phyloP scores from a whole-genome alignment of 1,140 invertebrate genomes.

The Trichonephila clavipes region DNA sequence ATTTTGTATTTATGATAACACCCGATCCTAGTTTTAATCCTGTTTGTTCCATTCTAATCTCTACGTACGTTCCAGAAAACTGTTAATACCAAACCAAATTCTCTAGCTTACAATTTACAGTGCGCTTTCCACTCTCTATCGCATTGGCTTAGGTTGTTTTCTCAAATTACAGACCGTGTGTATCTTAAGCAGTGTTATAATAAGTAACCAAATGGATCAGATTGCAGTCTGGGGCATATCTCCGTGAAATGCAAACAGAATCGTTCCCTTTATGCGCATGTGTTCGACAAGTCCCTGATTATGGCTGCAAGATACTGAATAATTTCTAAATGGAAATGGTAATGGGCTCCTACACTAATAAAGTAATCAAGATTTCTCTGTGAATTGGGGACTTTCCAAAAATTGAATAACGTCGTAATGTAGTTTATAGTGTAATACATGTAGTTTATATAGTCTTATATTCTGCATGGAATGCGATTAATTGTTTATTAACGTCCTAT shows the following conservation, averaged over 20 bases:
- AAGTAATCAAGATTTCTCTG: not conserved
- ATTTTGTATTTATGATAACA: no score
- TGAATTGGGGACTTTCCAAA: not conserved
- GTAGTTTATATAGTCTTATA: no score
- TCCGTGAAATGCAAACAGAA: not conserved
- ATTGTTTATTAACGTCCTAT: no score
- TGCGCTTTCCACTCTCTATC: no score
- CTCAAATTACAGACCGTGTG: not conserved
- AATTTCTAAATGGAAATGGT: not conserved
- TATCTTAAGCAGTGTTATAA: not conserved
- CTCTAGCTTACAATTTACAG: no score
- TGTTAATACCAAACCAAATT: no score
- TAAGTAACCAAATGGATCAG: not conserved
- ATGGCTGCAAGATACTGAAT: not conserved
- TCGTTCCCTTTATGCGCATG: not conserved
- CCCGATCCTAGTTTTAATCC: no score
- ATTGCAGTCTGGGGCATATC: not conserved
- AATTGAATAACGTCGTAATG: not conserved
- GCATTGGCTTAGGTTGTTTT: no score
- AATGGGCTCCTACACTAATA: not conserved
- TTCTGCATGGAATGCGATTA: no score
- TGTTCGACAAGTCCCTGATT: not conserved
- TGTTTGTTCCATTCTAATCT: no score
- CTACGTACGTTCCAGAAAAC: no score
- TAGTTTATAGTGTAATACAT: no score